phyloP scores from a whole-genome alignment of 2,888 invertebrate species.

The Odontomyia ornata region DNA sequence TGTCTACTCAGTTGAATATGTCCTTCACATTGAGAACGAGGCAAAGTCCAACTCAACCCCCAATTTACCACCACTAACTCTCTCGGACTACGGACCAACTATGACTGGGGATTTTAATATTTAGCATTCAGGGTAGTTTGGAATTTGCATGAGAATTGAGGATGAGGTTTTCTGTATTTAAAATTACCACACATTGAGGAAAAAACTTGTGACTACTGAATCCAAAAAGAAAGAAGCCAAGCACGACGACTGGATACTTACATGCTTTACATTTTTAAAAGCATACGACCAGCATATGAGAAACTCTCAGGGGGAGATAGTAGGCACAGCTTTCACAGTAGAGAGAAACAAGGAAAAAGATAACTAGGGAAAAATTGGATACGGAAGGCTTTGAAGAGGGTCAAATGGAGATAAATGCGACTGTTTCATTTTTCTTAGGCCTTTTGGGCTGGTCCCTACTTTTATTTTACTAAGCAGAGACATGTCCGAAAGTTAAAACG shows the following conservation, averaged over 20 bases:
- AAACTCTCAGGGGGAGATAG: constrained; percentile 41
- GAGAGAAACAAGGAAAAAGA: constrained; percentile 44
- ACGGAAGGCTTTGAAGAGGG: constrained; percentile 64
- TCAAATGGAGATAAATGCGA: constrained; percentile 65
- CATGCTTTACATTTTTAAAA: constrained; percentile 52
- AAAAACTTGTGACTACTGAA: neutral
- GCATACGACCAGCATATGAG: constrained; percentile 49
- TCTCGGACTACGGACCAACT: constrained; percentile 14
- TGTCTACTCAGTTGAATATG: neutral
- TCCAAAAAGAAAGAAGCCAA: constrained; percentile 40
- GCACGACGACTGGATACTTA: constrained; percentile 53
- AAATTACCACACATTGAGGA: constrained; percentile 19
- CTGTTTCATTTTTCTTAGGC: constrained; percentile 44
- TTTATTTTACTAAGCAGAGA: constrained; percentile 22
- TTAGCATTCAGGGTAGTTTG: constrained; percentile 30
- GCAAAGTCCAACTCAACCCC: neutral
- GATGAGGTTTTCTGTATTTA: constrained; percentile 29
- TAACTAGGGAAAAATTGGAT: constrained; percentile 37
- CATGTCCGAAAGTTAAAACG: constrained; percentile 30
- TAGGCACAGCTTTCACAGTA: constrained; percentile 47
- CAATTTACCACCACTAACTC: neutral
- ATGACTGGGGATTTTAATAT: constrained; percentile 17
- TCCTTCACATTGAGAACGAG: neutral
- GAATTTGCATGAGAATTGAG: constrained; percentile 17
- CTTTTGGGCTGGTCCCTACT: constrained; percentile 21